phyloP scores from a whole-genome alignment of 1,140 invertebrate genomes.

The Notospermus geniculatus region DNA sequence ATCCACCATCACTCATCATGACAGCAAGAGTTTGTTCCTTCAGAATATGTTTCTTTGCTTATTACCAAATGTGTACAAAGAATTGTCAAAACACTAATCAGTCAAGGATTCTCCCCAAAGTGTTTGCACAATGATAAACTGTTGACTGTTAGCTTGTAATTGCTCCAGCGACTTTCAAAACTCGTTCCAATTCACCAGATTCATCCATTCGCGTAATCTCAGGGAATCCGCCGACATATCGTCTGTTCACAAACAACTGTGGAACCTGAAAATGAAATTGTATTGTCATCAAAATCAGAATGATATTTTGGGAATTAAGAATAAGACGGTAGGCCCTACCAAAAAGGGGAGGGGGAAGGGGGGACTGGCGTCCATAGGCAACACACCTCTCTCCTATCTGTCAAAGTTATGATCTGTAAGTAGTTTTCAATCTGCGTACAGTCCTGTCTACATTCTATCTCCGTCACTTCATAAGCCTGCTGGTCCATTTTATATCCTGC shows the following conservation, averaged over 20 bases:
- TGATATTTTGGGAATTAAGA: too few relatives aligned
- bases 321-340: too few relatives aligned
- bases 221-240: slow-evolving; percentile 36
- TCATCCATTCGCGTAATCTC: slow-evolving; percentile 33
- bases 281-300: background rate
- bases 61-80: too few relatives aligned
- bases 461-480: slow-evolving; percentile 36
- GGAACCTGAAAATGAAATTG: slow-evolving; percentile 36
- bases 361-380: too few relatives aligned
- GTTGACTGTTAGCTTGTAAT: background rate
- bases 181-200: slow-evolving; percentile 31
- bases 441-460: slow-evolving; percentile 48
- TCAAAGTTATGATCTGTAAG: slow-evolving; percentile 47
- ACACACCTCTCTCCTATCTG: slow-evolving; percentile 42
- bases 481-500: slow-evolving; percentile 31
- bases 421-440: slow-evolving; percentile 50
- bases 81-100: too few relatives aligned
- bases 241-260: slow-evolving; percentile 38
- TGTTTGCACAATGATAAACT: too few relatives aligned
- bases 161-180: slow-evolving; percentile 24
- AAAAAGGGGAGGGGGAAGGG: too few relatives aligned
- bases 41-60: too few relatives aligned
- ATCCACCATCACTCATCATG: too few relatives aligned
- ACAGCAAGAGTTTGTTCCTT: too few relatives aligned
- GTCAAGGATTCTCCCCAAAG: too few relatives aligned